Conservation (phyloP, 2,113 vertebrate species). For the Nicator chloris region DNA sequence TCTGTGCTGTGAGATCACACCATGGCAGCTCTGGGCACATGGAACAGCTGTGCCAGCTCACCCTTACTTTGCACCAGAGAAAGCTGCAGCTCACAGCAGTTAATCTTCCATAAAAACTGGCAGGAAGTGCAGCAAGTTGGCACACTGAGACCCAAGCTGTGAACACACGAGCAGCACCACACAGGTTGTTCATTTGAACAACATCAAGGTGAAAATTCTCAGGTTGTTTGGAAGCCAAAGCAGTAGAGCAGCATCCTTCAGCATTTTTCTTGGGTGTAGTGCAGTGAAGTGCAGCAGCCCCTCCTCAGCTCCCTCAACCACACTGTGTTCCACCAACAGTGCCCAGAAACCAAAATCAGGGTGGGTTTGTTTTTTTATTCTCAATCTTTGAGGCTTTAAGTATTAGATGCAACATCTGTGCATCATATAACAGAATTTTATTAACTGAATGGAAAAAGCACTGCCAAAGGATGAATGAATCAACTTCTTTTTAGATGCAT, state of each 20-base stretch:
- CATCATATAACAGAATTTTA: neutral
- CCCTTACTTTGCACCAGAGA: neutral
- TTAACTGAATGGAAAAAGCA: neutral
- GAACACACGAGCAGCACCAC: neutral
- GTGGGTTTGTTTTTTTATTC: neutral
- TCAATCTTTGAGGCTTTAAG: neutral
- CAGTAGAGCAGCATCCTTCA: neutral
- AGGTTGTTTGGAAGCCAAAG: neutral
- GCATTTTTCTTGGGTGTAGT: neutral
- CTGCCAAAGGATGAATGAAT: neutral
- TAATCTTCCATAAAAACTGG: neutral
- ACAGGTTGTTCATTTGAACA: neutral
- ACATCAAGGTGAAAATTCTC: neutral
- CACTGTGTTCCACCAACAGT: fast-evolving
- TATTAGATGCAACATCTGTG: neutral
- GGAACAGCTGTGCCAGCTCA: neutral
- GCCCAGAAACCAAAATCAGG: neutral
- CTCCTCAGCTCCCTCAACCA: neutral
- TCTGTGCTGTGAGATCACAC: neutral
- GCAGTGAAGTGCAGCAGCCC: neutral
- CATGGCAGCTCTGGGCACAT: fast-evolving
- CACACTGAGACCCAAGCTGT: neutral
- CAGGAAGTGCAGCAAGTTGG: neutral
- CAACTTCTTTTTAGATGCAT: neutral
- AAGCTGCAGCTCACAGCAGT: neutral